phyloP scores from a whole-genome alignment of 2,888 invertebrate species.

The Bruchidius siliquastri region DNA sequence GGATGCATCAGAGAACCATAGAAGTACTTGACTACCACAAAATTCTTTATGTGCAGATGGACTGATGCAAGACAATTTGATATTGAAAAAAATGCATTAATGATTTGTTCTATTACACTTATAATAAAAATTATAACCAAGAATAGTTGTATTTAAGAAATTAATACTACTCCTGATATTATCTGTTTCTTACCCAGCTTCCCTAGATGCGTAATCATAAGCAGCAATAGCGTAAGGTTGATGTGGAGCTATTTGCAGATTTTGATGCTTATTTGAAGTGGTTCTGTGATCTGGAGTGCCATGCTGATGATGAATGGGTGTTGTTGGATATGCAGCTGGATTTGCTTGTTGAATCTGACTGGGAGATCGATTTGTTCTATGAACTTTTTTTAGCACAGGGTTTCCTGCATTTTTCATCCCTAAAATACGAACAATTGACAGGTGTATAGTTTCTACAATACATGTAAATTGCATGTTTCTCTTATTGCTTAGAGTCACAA shows the following conservation, averaged over 20 bases:
- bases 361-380: slow-evolving; percentile 24
- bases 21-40: too few relatives aligned
- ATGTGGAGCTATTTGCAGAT: slow-evolving; percentile 55
- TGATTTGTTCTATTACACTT: too few relatives aligned
- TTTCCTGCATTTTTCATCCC: slow-evolving; percentile 60
- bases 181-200: slow-evolving; percentile 62
- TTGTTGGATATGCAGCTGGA: slow-evolving; percentile 18
- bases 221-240: slow-evolving; percentile 85
- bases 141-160: too few relatives aligned
- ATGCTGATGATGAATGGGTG: slow-evolving; percentile 34
- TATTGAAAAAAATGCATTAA: too few relatives aligned
- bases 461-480: too few relatives aligned
- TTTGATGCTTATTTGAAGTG: slow-evolving; percentile 41
- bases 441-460: too few relatives aligned
- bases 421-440: too few relatives aligned
- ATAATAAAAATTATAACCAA: too few relatives aligned
- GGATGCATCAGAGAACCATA: too few relatives aligned
- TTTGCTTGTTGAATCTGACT: slow-evolving; percentile 20
- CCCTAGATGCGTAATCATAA: slow-evolving; percentile 81
- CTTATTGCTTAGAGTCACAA: too few relatives aligned
- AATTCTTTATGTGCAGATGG: too few relatives aligned
- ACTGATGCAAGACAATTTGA: too few relatives aligned
- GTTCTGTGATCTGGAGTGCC: slow-evolving; percentile 40
- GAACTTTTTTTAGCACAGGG: slow-evolving; percentile 49
- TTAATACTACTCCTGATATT: not conserved